Conservation (phyloP, 92 coral and sea anemone genomes). For the Bergia sp. region DNA sequence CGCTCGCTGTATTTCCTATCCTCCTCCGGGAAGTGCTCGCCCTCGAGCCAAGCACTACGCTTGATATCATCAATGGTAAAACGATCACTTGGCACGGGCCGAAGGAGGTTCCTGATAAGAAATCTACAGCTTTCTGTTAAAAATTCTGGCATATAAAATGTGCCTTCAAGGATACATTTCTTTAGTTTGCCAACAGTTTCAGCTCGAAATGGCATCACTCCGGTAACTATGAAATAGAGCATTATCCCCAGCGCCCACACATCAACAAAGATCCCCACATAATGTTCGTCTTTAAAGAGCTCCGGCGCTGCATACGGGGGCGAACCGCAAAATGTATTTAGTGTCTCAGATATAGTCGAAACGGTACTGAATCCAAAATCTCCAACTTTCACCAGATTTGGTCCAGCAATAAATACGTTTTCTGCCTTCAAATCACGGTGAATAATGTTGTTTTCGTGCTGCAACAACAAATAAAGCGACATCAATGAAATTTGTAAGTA, state of each 20-base stretch:
- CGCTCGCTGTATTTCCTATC: slow-evolving; percentile 70
- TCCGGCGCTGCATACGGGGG: slow-evolving; percentile 99
- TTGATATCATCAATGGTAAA: slow-evolving; percentile 89
- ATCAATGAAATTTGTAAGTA: neutral
- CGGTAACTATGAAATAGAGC: slow-evolving; percentile 94
- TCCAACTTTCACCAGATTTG: slow-evolving; percentile 94
- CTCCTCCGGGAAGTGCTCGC: slow-evolving; percentile 84
- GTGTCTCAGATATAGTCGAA: slow-evolving; percentile 78
- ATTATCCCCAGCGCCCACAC: slow-evolving; percentile 98
- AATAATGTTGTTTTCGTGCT: slow-evolving; percentile 94
- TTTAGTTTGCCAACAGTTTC: slow-evolving; percentile 97
- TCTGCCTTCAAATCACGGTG: slow-evolving; percentile 99
- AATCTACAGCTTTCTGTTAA: slow-evolving; percentile 84
- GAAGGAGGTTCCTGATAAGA: slow-evolving; percentile 83
- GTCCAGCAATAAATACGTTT: slow-evolving; percentile 95
- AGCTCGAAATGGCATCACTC: slow-evolving; percentile 99
- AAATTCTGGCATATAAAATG: slow-evolving; percentile 94
- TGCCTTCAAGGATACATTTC: slow-evolving; percentile 94
- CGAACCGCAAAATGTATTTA: slow-evolving; percentile 98
- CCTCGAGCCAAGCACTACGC: slow-evolving; percentile 83
- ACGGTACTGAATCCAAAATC: slow-evolving; percentile 98
- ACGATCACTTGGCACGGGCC: slow-evolving; percentile 92
- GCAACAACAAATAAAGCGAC: slow-evolving; percentile 15
- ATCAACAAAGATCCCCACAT: slow-evolving; percentile 92
- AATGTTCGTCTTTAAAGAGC: slow-evolving; percentile 94